These are phyloP conservation scores for Actias luna DNA, from an alignment of 2,888 invertebrate genomes.

Conservation along the genomic window DNA sequence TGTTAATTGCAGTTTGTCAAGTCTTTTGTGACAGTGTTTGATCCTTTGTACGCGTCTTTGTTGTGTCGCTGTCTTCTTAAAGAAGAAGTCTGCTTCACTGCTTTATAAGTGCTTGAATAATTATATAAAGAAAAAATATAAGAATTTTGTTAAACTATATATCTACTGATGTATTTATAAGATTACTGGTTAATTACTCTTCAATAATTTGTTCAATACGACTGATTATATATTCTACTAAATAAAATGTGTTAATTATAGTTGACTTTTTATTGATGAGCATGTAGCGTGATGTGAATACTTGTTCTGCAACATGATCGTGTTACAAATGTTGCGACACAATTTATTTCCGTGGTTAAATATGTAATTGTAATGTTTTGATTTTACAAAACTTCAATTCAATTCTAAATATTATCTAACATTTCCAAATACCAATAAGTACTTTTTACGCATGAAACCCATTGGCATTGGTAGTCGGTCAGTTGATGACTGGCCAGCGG, in stretches of 20 bases:
- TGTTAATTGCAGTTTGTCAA: no score
- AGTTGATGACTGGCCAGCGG: conserved; percentile 27
- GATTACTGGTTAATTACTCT: no score
- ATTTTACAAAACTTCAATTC: not conserved
- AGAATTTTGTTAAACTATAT: not conserved
- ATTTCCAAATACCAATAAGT: not conserved
- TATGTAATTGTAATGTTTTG: not conserved
- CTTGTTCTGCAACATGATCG: not conserved
- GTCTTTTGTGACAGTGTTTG: no score
- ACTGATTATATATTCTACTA: not conserved
- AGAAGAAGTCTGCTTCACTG: no score
- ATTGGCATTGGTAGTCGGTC: conserved; percentile 12
- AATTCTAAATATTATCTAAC: not conserved
- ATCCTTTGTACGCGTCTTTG: no score
- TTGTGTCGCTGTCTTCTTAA: no score
- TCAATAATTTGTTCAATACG: not conserved
- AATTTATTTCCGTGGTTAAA: not conserved
- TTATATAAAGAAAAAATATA: not conserved
- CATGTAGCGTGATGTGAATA: not conserved
- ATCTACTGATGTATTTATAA: not conserved
- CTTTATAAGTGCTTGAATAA: not conserved
- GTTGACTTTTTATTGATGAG: not conserved
- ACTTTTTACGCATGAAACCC: conserved; percentile 4
- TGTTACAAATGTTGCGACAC: not conserved
- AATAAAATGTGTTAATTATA: not conserved